Evolutionary conservation across 1,140 invertebrate genomes (phyloP).

Genomic region (Zaprionus ghesquierei): DNA sequence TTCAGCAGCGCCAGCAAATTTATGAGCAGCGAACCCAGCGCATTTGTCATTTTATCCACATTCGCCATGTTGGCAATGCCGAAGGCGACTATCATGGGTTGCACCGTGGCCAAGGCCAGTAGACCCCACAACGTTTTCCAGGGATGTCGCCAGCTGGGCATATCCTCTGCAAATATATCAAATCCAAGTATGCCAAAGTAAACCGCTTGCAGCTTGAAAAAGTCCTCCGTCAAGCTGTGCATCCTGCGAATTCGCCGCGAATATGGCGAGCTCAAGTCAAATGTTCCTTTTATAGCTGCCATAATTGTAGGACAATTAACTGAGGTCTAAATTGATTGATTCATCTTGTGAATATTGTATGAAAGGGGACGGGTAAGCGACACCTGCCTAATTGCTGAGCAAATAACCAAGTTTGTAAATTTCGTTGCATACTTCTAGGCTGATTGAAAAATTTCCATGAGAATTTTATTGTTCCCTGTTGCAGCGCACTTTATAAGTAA

Average conservation of each 20-base stretch:
- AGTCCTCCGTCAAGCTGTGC: background rate
- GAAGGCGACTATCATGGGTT: conserved; percentile 42
- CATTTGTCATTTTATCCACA: conserved; percentile 39
- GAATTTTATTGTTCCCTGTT: background rate
- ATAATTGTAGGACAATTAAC: background rate
- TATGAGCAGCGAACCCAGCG: conserved; percentile 33
- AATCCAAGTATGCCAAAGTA: conserved; percentile 16
- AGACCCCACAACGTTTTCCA: conserved; percentile 22
- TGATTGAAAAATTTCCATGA: background rate
- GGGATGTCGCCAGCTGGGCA: conserved; percentile 30
- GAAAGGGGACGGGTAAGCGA: background rate
- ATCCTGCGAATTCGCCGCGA: background rate
- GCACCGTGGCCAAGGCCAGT: conserved; percentile 16
- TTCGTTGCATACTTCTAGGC: background rate
- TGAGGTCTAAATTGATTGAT: background rate
- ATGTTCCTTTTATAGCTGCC: background rate
- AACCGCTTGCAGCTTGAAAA: conserved; percentile 1
- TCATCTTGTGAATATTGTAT: background rate
- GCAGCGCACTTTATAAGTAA: background rate
- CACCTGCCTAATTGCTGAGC: background rate
- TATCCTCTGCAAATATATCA: background rate
- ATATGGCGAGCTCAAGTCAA: background rate
- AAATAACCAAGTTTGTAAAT: background rate
- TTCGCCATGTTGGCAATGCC: conserved; percentile 30
- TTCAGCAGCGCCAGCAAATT: conserved; percentile 42